Evolutionary conservation across 2,888 invertebrate species (phyloP), one percentile per base, ranked within the genome.

Genomic region (Ormia ochracea): DNA sequence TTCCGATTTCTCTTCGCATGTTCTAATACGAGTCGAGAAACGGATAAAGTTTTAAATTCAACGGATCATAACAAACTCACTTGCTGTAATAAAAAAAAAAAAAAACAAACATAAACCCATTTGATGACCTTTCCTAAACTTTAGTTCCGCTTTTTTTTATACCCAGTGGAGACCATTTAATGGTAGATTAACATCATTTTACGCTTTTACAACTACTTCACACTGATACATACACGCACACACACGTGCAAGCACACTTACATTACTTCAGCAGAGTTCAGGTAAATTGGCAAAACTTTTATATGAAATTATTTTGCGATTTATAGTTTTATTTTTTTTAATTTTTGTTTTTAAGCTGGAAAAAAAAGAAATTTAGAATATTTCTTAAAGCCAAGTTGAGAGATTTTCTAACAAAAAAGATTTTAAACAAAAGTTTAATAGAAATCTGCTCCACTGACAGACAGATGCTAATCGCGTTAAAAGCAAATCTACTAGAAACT

Each of bases 131-230:
- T 70, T 68, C 23, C 45, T 9, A 59, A 78, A 52, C 59, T 66
- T 59, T 48, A 66, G 33, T 69, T 58, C 21, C 38, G 59, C 33
- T 41, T 41, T 65, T 65, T 50, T 84, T 65, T 83, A 12, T 82
- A 81, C 84, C 84, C 83, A 80, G 77, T 86, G 87, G 84, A 84
- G 85, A 84, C 83, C 86, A 86, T 86, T 87, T 85, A 85, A 85
- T 85, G 84, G 82, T 82, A 84, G 85, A 86, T 87, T 85, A 79
- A 78, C 79, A 78, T 78, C 65, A 69, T 59, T 74, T 41, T 52
- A 54, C 66, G 41, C 48, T 74, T 77, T 72, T 52, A 48, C 26
- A 19, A 66, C 52, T 65, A 19, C 10, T 14, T 17, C 17, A 17
- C 41, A 41, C 41, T 14, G 26, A 58, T 21, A 63, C 23, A 63